Evolutionary conservation across 2,113 vertebrate genomes (phyloP).

Genomic region (Triplophysa dalaica): DNA sequence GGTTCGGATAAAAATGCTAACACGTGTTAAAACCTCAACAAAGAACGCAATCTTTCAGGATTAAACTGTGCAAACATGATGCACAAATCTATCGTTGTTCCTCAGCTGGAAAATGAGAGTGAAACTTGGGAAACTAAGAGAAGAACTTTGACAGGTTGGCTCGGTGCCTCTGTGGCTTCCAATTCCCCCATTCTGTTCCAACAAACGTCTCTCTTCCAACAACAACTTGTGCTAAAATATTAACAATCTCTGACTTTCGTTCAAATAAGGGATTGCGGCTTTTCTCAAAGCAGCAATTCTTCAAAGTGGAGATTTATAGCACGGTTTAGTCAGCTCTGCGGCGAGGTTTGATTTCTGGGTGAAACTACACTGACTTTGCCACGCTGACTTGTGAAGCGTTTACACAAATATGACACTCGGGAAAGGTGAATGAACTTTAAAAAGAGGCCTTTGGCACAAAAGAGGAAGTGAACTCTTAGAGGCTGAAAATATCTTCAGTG

Average conservation of each 20-base stretch:
- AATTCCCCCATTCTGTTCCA: constrained; percentile 53
- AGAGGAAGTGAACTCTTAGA: constrained; percentile 3
- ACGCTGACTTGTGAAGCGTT: constrained; percentile 21
- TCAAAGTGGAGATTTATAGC: constrained; percentile 15
- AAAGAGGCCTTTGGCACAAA: constrained; percentile 20
- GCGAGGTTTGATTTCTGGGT: not conserved
- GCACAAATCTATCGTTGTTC: constrained; percentile 28
- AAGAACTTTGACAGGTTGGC: constrained; percentile 11
- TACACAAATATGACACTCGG: constrained; percentile 5
- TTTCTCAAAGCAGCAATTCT: constrained; percentile 27
- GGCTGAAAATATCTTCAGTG: constrained; percentile 36
- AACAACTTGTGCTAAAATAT: constrained; percentile 65
- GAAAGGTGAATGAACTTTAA: constrained; percentile 24
- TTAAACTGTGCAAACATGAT: not conserved
- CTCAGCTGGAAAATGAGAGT: constrained; percentile 3
- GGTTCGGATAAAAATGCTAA: not conserved
- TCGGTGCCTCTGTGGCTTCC: constrained; percentile 53
- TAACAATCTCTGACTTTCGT: constrained; percentile 69
- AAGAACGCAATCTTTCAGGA: constrained; percentile 34
- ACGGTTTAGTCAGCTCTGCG: not conserved
- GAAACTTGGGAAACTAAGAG: not conserved
- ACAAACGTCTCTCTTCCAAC: constrained; percentile 60
- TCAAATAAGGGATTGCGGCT: constrained; percentile 65
- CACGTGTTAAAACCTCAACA: constrained; percentile 32
- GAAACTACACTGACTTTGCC: not conserved